Evolutionary conservation across 53 echinoderm and acorn worm species (phyloP), one percentile per base, ranked within the genome.

Genomic region (Zoroaster sp.): DNA sequence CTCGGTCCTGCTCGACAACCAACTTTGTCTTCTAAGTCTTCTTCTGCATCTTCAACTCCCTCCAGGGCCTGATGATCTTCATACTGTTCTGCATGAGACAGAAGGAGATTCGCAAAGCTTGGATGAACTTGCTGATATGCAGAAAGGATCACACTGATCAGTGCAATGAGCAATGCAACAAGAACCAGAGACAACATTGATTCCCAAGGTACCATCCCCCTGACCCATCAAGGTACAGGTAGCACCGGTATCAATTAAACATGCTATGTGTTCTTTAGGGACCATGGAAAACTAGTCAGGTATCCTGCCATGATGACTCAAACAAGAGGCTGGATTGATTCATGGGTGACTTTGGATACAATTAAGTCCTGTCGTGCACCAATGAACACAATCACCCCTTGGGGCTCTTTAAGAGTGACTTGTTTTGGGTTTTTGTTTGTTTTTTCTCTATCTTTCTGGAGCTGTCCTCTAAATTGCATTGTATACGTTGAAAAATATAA

Each of bases 41-140:
- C 51, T 95, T n/a, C n/a, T 87, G 91, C 69, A 79, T 95, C 74
- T 95, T 88, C 89, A 95, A 95, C 45, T 88, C 93, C 28, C 88
- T 95, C 25, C 94, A 94, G 53, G 93, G 92, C 31, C 72, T 92
- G 37, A 70, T 94, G 44, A 90, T 94, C 87, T 90, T 94, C 55
- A 12, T 92, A 51, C 69, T 94, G 46, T 94, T 92, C 82, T 83
- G 91, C 49, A 25, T 83, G n/a, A 59, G 91, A 91, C 41, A 40
- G 88, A 35, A 89, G 89, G n/a, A n/a, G 33, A 80, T 92, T 1
- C 86, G 92, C 13, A 18, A 89, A 33, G 54, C 72, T 11, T 94
- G 94, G 94, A 31, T 41, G 45, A 28, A 38, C 7, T 91, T 71
- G 39, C 32, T 80, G 36, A 25, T 7, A 12, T 79, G 87, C 51